Percentiles rank a stretch among this genome's conserved stretches.
phyloP scores from a whole-genome alignment of 2,888 invertebrate species.

The Polyommatus icarus region DNA sequence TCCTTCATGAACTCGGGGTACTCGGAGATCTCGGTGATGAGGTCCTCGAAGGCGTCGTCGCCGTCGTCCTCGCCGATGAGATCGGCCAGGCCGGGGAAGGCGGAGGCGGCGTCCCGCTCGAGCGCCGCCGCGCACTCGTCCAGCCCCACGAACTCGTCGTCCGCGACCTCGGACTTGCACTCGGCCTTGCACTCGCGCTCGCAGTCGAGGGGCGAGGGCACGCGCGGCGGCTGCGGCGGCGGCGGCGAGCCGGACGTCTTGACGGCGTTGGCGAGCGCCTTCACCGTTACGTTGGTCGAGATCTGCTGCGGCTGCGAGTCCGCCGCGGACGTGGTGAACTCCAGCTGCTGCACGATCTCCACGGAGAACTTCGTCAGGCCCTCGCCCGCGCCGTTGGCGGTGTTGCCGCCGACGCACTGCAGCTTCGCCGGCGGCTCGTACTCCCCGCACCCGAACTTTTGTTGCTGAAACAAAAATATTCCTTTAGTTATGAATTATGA shows the following conservation, averaged over 20 bases:
- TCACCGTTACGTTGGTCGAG: slow-evolving; percentile 95
- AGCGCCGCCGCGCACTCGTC: slow-evolving; percentile 91
- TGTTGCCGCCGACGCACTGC: slow-evolving; percentile 74
- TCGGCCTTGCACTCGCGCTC: slow-evolving; percentile 89
- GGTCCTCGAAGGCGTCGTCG: slow-evolving; percentile 91
- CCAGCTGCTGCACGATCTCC: slow-evolving; percentile 94
- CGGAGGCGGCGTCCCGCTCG: slow-evolving; percentile 89
- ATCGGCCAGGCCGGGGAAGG: slow-evolving; percentile 89
- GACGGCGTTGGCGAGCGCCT: slow-evolving; percentile 79
- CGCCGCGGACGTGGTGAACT: slow-evolving; percentile 93
- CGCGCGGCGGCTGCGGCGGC: slow-evolving; percentile 76
- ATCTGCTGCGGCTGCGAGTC: slow-evolving; percentile 94
- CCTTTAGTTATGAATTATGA: slow-evolving; percentile 28
- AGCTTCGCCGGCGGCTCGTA: slow-evolving; percentile 89
- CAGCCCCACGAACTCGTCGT: slow-evolving; percentile 92
- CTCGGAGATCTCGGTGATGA: slow-evolving; percentile 92
- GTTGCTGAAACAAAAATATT: slow-evolving; percentile 83
- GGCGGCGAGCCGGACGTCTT: slow-evolving; percentile 71
- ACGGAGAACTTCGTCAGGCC: slow-evolving; percentile 89
- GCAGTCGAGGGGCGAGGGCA: slow-evolving; percentile 90
- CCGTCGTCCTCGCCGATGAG: slow-evolving; percentile 92
- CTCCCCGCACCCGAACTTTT: slow-evolving; percentile 88
- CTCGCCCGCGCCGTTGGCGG: slow-evolving; percentile 72
- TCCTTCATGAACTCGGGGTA: slow-evolving; percentile 92
- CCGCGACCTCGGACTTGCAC: slow-evolving; percentile 89